Percentiles rank a stretch among this genome's conserved stretches.
Conservation (phyloP, 2,888 invertebrate genomes). For the Synergus itoensis region DNA sequence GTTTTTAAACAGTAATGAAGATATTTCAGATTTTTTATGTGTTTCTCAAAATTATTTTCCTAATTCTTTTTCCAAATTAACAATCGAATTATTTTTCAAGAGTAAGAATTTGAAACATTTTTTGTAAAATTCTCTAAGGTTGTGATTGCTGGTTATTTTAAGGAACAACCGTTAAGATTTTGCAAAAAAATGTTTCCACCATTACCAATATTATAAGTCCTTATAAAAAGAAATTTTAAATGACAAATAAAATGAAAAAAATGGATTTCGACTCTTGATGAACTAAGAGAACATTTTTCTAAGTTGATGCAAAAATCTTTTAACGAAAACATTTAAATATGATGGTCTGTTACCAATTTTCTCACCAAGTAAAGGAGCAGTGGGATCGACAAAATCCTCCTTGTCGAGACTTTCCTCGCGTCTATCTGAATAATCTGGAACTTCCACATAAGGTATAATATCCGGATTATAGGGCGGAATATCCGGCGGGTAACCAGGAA, state of each 20-base stretch:
- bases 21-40: too few species aligned
- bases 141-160: too few species aligned
- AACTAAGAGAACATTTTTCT: neutral
- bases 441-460: slow-evolving; percentile 68
- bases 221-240: too few species aligned
- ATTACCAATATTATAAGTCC: too few species aligned
- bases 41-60: too few species aligned
- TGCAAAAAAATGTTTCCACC: too few species aligned
- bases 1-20: neutral
- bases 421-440: slow-evolving; percentile 67
- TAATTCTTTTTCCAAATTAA: neutral
- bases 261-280: neutral
- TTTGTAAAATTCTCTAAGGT: too few species aligned
- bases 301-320: slow-evolving; percentile 3
- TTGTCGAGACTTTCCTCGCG: slow-evolving; percentile 66
- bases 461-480: slow-evolving; percentile 60
- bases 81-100: too few species aligned
- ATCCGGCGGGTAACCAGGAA: slow-evolving; percentile 45
- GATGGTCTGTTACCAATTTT: neutral
- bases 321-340: neutral
- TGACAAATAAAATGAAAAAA: neutral
- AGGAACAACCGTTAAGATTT: too few species aligned
- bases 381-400: slow-evolving; percentile 58
- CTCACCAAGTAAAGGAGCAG: slow-evolving; percentile 42
- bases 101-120: too few species aligned